Base-by-base conservation (phyloP, 2,888 invertebrate genomes). In the Buathra laborator region DNA sequence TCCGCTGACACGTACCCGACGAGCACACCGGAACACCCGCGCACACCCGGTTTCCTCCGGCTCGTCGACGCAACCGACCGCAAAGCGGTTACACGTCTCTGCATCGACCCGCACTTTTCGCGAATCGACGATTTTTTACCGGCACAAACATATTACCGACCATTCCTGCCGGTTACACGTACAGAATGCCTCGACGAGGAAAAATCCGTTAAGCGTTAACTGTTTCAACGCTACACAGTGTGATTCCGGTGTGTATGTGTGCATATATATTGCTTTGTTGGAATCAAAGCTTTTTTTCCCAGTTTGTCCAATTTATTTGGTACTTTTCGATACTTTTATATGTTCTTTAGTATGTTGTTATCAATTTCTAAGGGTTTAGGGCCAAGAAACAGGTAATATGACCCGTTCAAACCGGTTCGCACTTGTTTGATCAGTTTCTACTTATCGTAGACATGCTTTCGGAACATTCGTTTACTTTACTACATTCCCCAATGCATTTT, bases 121-220 rank as follows among this genome's bases (percentile, higher is more conserved):
- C 77, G 59, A 78, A 59, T 59, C 68, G 29, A 78, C 68, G 77
- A 59, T 78, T 68, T 37, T 62, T 62, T 29, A 29, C 59, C 32
- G 59, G 14, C 46, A 37, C 59, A 19, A 70, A 78, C 56, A 70
- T 78, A 68, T 59, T 59, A 14, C 66, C 16, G 29, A 64, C 37
- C 48, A 53, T 24, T 64, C 37, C 53, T 19, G 16, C 48, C 16
- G 12, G 12, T 32, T 37, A 64, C 16, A 29, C 51, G 19, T 37
- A 44, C 68, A 6, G 14, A 29, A 68, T 48, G 6, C 19, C 14
- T 16, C 12, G 14, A 29, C 16, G 24, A 14, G 32, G 43, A 43
- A n/a, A 56, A 56, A 43, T 14, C 32, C 59, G 29, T 29, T 56
- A 62, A 62, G 29, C 29, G 14, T 14, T 62, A 29, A 32, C 14